These are phyloP conservation scores for Gymnobelideus leadbeateri DNA, from an alignment of 2,113 vertebrate species.

Conservation along the genomic window DNA sequence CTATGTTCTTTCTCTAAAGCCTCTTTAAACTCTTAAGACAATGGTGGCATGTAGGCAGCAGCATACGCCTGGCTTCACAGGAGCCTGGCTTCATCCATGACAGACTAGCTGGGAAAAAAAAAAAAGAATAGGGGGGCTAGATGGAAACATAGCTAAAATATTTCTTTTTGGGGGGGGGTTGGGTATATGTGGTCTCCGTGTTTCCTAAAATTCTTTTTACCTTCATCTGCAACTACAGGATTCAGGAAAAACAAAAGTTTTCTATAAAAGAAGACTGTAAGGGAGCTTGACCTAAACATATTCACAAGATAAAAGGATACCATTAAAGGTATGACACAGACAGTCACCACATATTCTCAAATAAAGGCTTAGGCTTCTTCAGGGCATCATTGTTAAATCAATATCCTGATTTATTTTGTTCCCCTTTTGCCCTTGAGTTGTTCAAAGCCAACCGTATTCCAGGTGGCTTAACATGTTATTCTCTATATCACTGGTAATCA, in stretches of 20 bases:
- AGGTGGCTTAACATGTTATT: neutral
- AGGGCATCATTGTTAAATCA: constrained; percentile 39
- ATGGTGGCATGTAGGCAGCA: neutral
- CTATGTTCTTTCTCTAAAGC: neutral
- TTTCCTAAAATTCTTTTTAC: neutral
- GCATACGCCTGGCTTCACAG: neutral
- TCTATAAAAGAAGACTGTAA: neutral
- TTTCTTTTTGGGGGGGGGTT: neutral
- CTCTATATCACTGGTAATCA: neutral
- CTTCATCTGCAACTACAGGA: neutral
- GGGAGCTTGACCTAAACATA: neutral
- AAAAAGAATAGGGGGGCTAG: neutral
- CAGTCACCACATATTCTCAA: neutral
- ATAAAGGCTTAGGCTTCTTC: neutral
- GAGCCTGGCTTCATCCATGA: neutral
- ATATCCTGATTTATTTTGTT: neutral
- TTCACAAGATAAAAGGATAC: neutral
- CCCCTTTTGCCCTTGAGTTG: constrained; percentile 35
- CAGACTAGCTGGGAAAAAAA: neutral
- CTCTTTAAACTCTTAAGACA: neutral
- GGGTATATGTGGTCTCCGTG: neutral
- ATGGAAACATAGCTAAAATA: neutral
- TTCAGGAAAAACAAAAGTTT: neutral
- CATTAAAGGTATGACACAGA: neutral
- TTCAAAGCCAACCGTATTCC: neutral